Evolutionary conservation across 2,888 invertebrate genomes (phyloP), one percentile per base, ranked within the genome.

Genomic region (Volucella inanis): DNA sequence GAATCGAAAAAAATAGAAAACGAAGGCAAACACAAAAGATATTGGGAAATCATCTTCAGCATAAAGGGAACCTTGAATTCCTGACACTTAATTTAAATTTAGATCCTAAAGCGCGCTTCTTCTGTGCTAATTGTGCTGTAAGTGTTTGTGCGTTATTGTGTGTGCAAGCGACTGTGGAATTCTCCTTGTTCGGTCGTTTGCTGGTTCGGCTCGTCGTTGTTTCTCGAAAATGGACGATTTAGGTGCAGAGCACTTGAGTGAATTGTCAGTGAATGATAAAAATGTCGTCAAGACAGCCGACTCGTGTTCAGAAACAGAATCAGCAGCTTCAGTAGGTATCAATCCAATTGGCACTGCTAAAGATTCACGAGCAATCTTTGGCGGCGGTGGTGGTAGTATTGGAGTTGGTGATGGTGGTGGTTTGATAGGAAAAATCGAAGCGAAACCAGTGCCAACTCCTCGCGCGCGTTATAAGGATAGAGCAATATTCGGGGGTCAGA

Each of bases 191-290:
- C 80, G 84, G 80, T 67, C 10, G 79, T 64, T 43, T 52, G 65
- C 39, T 39, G 18, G 41, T 59, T 64, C 11, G 50, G 43, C 47
- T 22, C 22, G 22, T 22, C 22, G 22, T 22, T 22, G 22, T 22
- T 22, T 22, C 22, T 22, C 31, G 45, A 79, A 82, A 75, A 88
- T 88, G 88, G 88, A 88, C 65, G 87, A 88, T 71, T 75, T 88
- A 50, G 87, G 87, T 55, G 87, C 87, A 61, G 87, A 88, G 71
- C 77, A 87, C 39, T 86, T 88, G 15, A 87, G 87, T 55, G 72
- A 87, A 75, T 68, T 87, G 57, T 87, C 88, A 15, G 83, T 81
- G 41, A 87, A 77, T 79, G 75, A 81, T 62, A 85, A 85, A 77
- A 77, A 68, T 68, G 81, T 85, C 12, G 4, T 22, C 22, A 22